A percentile compares a stretch with the other conserved stretches of the same genome.
Conservation (phyloP, 1,140 invertebrate species). For the Drosophila ogumai region DNA sequence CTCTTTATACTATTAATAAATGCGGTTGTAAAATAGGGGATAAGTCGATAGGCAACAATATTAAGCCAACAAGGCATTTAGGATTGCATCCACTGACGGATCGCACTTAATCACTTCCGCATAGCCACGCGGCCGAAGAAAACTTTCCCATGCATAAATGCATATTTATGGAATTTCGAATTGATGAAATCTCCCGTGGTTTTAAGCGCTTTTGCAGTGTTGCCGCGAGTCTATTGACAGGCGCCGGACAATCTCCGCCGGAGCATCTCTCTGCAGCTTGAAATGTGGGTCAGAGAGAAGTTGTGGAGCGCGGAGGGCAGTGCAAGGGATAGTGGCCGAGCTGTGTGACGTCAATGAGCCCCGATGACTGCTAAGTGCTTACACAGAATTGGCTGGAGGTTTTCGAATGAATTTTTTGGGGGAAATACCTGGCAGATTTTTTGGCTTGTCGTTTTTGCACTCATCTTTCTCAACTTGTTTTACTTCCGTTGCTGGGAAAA, state of each 20-base stretch:
- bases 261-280: neutral
- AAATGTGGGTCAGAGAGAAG: slow-evolving; percentile 58
- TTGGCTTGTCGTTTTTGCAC: slow-evolving; percentile 10
- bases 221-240: slow-evolving; percentile 1
- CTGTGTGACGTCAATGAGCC: slow-evolving; percentile 55
- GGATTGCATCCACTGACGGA: neutral
- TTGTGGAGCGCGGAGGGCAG: neutral
- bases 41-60: neutral
- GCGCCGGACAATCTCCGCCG: slow-evolving; percentile 10
- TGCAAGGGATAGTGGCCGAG: slow-evolving; percentile 19
- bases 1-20: neutral
- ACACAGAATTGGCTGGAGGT: slow-evolving; percentile 43
- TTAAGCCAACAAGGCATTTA: neutral
- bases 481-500: slow-evolving; percentile 67
- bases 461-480: slow-evolving; percentile 28
- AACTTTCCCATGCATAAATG: slow-evolving; percentile 56
- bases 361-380: slow-evolving; percentile 21
- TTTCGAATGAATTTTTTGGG: slow-evolving; percentile 68
- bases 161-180: slow-evolving; percentile 49
- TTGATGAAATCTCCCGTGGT: slow-evolving; percentile 34
- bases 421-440: slow-evolving; percentile 63
- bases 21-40: neutral
- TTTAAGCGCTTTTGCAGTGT: slow-evolving; percentile 19
- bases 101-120: slow-evolving; percentile 27
- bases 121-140: slow-evolving; percentile 30